Evolutionary conservation across 2,797 vertebrate species (phyloP), one percentile per base, ranked within the genome.

Genomic region (Apogon hyalosoma): DNA sequence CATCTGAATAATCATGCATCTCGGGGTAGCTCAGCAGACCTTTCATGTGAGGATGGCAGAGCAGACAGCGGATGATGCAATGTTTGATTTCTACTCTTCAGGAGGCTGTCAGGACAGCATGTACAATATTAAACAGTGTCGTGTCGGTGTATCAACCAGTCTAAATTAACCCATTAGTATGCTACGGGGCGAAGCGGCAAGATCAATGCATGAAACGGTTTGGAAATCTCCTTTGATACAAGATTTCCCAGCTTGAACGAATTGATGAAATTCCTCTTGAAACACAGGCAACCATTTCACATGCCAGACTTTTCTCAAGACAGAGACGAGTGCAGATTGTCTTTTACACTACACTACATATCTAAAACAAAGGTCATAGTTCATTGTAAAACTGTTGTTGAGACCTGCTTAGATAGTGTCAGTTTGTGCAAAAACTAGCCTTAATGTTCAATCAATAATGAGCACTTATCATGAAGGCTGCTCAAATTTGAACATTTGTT

Each of bases 211-310:
- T 85, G 87, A 90, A 90, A 92, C 90, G 15, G 84, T 90, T 90
- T 92, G 87, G 88, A 91, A 92, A 91, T 92, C 87, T 92, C 88
- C 91, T 92, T 92, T 92, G 90, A 92, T 91, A 90, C 82, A 54
- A 90, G 89, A 92, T 92, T 91, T 92, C 89, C 91, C 88, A 87
- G 87, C 89, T 88, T 85, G 88, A 85, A 87, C 72, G 69, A 86
- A 90, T 92, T 92, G 91, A 92, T 87, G 91, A 92, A 92, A 92
- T 90, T 91, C 85, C 85, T 87, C 87, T 86, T 83, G 88, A 90
- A 92, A 91, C 86, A 88, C 75, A 81, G 83, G 91, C 91, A 92
- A 92, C 87, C 82, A 55, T 88, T 90, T 89, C 87, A 87, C 87
- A 87, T 63, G 61, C 38, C 75, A 83, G 83, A 85, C 79, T 80